Base-by-base conservation (phyloP, 1,140 invertebrate species). In the Dendroctonus valens region DNA sequence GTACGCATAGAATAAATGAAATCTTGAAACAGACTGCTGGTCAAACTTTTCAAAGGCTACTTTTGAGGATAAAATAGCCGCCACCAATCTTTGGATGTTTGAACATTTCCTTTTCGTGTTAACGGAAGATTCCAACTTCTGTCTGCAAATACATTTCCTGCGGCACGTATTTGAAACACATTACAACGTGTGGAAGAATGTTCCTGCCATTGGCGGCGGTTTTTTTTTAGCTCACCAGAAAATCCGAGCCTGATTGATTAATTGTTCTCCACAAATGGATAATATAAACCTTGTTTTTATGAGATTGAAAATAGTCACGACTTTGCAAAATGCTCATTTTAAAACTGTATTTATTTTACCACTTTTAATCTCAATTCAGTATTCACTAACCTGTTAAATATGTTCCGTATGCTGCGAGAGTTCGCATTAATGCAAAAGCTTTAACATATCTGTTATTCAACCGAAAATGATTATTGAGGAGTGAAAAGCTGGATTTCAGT, bases 101-200 rank as follows among this genome's bases (percentile, higher is more conserved):
- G 64, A 69, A 69, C 64, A 66, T 65, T 69, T 69, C 68, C 68
- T 55, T 69, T 69, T 63, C 68, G 68, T 69, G 68, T 66, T 69
- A 69, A 63, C 44, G 62, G 42, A 66, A 69, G 68, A 69, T 69
- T 66, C 59, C 64, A 59, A 69, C 57, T 59, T 69, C 64, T 66
- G 59, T 62, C 68, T 54, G 59, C 59, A 62, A 69, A 66, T 66
- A 64, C 68, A 66, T 69, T 69, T 69, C 59, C 68, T 66, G 53
- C 59, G 59, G 59, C 63, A 69, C 68, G 64, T 69, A 69, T 69
- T 59, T 69, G 46, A 69, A 69, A 69, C 59, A 69, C 63, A 69
- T 69, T 69, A 58, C 59, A 59, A 39, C 8, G 64, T 69, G 59
- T 60, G 52, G 41, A 41, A 53, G 49, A 62, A 52, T 48, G 64